Percentiles rank a stretch among this genome's conserved stretches.
Conservation (phyloP, 2,113 vertebrate species). For the Aviceda subcristata region DNA sequence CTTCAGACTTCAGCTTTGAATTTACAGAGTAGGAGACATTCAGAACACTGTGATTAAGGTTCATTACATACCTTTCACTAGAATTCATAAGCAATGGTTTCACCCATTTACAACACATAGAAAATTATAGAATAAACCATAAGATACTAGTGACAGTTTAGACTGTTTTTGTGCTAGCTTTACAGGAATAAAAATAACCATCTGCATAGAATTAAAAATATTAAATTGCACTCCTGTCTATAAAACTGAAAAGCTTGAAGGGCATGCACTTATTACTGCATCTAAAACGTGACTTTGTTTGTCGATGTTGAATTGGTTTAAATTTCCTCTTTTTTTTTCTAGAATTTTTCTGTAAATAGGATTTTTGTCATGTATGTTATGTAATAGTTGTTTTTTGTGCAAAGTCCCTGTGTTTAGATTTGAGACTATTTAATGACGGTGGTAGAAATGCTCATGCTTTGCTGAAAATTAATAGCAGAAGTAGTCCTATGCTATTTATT, state of each 20-base stretch:
- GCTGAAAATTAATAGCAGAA: not conserved
- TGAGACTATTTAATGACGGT: not conserved
- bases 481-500: not conserved
- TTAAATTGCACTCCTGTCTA: not conserved
- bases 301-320: not conserved
- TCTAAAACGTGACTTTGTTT: not conserved
- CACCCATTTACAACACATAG: not conserved
- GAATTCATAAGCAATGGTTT: not conserved
- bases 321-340: not conserved
- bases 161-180: not conserved
- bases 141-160: not conserved
- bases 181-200: not conserved
- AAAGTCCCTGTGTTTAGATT: not conserved
- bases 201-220: not conserved
- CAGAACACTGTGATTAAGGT: not conserved
- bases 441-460: not conserved
- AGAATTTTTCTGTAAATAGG: not conserved
- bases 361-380: not conserved
- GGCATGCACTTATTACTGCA: not conserved
- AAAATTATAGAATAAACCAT: not conserved
- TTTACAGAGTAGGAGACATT: not conserved
- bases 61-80: not conserved
- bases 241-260: not conserved
- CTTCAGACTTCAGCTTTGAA: not conserved
- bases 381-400: not conserved